These are phyloP conservation scores for Heteractis magnifica DNA, from an alignment of 92 coral and sea anemone genomes.

Conservation along the genomic window DNA sequence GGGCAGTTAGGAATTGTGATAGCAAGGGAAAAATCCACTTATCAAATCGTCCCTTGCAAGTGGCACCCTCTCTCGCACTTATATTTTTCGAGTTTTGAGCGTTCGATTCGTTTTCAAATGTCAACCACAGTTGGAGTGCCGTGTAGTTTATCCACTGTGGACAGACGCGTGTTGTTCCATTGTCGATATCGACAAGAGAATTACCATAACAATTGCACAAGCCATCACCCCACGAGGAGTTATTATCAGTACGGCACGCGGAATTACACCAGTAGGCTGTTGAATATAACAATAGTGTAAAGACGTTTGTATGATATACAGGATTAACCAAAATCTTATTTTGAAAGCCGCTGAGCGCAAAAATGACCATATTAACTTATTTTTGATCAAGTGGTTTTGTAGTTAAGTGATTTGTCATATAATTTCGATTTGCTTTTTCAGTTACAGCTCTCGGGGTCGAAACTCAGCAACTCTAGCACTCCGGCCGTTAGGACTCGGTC, in stretches of 20 bases:
- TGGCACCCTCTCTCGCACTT: background rate
- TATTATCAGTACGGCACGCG: conserved; percentile 67
- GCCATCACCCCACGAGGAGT: conserved; percentile 36
- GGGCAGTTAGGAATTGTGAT: no score
- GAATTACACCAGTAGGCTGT: conserved; percentile 41
- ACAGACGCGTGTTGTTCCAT: conserved; percentile 45
- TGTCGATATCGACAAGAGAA: conserved; percentile 59
- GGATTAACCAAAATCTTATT: conserved; percentile 42
- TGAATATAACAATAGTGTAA: conserved; percentile 26
- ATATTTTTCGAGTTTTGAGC: background rate
- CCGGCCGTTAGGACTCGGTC: conserved; percentile 5
- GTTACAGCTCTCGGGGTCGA: conserved; percentile 10
- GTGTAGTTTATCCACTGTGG: conserved; percentile 16
- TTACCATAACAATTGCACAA: conserved; percentile 66
- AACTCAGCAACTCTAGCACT: background rate
- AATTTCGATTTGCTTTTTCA: conserved; percentile 18
- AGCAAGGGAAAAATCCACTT: background rate
- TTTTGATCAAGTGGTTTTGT: conserved; percentile 5
- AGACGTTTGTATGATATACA: conserved; percentile 29
- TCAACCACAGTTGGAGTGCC: conserved; percentile 22
- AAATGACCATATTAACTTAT: conserved; percentile 21
- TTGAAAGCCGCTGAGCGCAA: conserved; percentile 26
- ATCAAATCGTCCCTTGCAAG: background rate
- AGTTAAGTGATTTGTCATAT: conserved; percentile 14
- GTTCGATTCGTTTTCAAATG: conserved; percentile 14